phyloP scores from a whole-genome alignment of 2,113 vertebrate species.

The Picathartes gymnocephalus region DNA sequence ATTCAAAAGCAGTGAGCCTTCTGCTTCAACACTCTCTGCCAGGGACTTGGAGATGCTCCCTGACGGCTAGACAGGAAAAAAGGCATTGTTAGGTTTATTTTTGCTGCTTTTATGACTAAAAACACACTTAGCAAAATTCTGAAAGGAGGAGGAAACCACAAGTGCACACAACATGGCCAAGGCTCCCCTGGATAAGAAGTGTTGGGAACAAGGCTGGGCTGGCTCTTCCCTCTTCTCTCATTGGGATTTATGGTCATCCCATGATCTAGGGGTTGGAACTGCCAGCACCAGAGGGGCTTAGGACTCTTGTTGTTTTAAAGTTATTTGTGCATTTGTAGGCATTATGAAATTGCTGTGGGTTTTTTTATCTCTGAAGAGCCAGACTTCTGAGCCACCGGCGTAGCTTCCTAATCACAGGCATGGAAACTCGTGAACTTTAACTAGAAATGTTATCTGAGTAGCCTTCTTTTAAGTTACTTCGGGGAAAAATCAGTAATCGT shows the following conservation, averaged over 20 bases:
- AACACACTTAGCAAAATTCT: neutral
- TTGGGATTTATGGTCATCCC: neutral
- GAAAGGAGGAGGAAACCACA: neutral
- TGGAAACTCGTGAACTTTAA: neutral
- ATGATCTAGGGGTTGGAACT: neutral
- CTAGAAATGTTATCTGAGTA: neutral
- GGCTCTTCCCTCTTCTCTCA: neutral
- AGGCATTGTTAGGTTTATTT: neutral
- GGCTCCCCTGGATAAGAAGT: neutral
- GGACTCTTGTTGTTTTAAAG: neutral
- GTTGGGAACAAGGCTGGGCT: neutral
- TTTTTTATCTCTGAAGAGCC: neutral
- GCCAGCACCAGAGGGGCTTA: neutral
- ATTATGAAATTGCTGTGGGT: neutral
- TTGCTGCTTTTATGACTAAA: neutral
- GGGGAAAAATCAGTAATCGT: neutral
- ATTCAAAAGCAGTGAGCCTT: neutral
- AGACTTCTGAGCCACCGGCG: neutral
- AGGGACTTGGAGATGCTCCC: neutral
- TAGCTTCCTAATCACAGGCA: neutral
- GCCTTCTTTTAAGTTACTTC: neutral
- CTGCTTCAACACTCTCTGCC: neutral
- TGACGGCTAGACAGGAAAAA: neutral
- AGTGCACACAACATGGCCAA: fast-evolving
- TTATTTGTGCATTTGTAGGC: neutral